A percentile compares a stretch with the other conserved stretches of the same genome.
Evolutionary conservation across 2,113 vertebrate genomes (phyloP).

Genomic region (Seriola rivoliana): DNA sequence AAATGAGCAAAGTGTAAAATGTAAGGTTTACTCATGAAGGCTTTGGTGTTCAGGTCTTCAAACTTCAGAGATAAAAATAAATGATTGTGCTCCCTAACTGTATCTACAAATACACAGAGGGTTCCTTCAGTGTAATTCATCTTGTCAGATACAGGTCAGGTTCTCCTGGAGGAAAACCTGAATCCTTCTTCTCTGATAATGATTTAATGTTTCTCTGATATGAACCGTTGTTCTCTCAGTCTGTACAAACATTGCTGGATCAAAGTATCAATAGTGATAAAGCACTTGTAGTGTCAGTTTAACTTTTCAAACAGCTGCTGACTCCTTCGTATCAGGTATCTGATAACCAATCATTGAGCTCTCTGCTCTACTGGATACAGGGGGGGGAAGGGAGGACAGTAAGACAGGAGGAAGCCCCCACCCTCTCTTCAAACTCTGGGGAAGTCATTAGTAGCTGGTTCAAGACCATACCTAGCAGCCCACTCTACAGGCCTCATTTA

Average conservation of each 20-base stretch:
- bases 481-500: slow-evolving; percentile 55
- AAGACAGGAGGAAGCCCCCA: neutral
- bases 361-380: neutral
- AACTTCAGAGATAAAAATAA: neutral
- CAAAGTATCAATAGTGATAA: neutral
- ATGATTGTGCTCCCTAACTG: neutral
- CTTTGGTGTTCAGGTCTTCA: neutral
- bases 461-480: slow-evolving; percentile 14
- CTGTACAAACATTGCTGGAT: neutral
- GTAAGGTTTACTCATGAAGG: neutral
- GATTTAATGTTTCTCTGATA: slow-evolving; percentile 5
- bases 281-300: neutral
- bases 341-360: slow-evolving; percentile 20
- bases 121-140: slow-evolving; percentile 31
- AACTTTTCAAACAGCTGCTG: slow-evolving; percentile 15
- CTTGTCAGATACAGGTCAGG: slow-evolving; percentile 35
- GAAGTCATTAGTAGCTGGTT: slow-evolving; percentile 69
- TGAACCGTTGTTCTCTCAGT: neutral
- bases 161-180: slow-evolving; percentile 7
- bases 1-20: neutral
- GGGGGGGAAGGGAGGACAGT: neutral
- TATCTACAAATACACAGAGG: slow-evolving; percentile 29
- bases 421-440: slow-evolving; percentile 52
- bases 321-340: slow-evolving; percentile 16
- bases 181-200: slow-evolving; percentile 2